phyloP scores from a whole-genome alignment of 2,113 vertebrate species.

The Anser cygnoides region DNA sequence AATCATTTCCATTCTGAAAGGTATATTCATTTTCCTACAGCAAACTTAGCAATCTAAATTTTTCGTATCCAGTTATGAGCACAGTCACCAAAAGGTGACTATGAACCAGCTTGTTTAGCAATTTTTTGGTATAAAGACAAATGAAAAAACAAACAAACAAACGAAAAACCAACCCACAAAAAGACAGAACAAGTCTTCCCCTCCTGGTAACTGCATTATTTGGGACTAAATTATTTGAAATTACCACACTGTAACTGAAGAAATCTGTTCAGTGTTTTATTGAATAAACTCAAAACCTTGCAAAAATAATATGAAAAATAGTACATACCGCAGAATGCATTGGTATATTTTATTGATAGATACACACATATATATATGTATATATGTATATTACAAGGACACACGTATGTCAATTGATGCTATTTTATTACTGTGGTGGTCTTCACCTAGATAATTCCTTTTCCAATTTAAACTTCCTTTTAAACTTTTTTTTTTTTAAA shows the following conservation, averaged over 20 bases:
- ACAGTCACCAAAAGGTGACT: neutral
- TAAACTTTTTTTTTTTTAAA: neutral
- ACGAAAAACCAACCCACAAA: accelerated
- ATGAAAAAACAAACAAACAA: neutral
- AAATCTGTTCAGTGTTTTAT: neutral
- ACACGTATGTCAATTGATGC: neutral
- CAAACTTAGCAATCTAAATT: neutral
- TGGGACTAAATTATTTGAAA: neutral
- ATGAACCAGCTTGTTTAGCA: neutral
- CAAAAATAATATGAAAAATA: neutral
- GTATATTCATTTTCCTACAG: neutral
- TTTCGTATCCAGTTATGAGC: neutral
- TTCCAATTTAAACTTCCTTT: neutral
- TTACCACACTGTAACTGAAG: neutral
- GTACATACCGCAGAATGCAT: neutral
- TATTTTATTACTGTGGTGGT: neutral
- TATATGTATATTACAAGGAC: neutral
- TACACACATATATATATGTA: neutral
- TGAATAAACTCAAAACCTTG: neutral
- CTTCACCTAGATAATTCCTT: neutral
- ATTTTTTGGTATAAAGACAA: neutral
- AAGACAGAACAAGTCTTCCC: neutral
- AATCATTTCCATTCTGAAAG: neutral
- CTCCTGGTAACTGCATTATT: neutral
- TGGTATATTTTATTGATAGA: neutral